Conservation (phyloP, 2,888 invertebrate species). For the Camponotus fellah region DNA sequence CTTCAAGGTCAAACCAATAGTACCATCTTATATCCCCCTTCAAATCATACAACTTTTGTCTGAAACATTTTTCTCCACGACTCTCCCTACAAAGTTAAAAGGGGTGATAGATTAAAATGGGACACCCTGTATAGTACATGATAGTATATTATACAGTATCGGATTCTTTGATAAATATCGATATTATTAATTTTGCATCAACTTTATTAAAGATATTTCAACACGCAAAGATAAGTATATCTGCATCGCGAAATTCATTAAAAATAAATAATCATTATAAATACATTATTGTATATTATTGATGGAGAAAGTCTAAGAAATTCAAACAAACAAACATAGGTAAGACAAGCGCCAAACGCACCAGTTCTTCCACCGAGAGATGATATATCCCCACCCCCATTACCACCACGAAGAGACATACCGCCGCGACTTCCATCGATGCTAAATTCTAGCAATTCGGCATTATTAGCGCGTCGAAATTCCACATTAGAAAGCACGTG, state of each 20-base stretch:
- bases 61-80: no score
- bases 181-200: background rate
- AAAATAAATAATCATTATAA: background rate
- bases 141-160: background rate
- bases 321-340: constrained; percentile 77
- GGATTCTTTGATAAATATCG: background rate
- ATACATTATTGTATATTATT: background rate
- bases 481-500: constrained; percentile 82
- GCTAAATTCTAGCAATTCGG: constrained; percentile 82
- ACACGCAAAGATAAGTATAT: background rate
- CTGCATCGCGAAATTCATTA: background rate
- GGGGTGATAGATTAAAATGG: no score
- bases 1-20: no score
- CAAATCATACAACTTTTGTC: no score
- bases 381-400: constrained; percentile 89
- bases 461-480: constrained; percentile 83
- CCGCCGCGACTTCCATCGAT: constrained; percentile 82
- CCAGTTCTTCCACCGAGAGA: constrained; percentile 91
- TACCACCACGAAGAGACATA: constrained; percentile 87
- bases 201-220: background rate
- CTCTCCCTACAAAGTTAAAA: no score
- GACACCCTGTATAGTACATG: no score
- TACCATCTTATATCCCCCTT: no score
- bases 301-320: constrained; percentile 7
- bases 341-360: constrained; percentile 90